Percentiles rank a stretch among this genome's conserved stretches.
These are phyloP conservation scores for Thymelicus sylvestris DNA, from an alignment of 2,888 invertebrate genomes.

Conservation along the genomic window DNA sequence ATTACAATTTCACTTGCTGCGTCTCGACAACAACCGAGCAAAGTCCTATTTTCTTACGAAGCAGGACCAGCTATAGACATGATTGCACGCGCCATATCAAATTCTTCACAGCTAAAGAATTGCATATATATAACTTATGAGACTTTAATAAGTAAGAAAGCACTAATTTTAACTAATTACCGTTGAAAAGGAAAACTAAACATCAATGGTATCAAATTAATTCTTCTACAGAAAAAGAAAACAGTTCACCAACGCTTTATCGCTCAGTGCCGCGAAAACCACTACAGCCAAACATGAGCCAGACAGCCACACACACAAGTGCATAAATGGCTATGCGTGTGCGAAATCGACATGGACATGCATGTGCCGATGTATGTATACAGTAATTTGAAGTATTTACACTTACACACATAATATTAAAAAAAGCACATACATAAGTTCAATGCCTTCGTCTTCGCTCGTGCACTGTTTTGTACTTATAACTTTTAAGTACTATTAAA, in stretches of 20 bases:
- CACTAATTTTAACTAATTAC: conserved; percentile 41
- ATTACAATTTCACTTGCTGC: conserved; percentile 59
- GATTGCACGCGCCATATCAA: conserved; percentile 77
- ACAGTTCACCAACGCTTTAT: conserved; percentile 62
- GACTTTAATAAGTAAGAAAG: background rate
- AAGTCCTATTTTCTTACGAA: conserved; percentile 75
- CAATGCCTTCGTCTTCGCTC: conserved; percentile 36
- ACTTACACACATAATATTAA: too few relatives aligned
- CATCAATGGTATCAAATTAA: conserved; percentile 46
- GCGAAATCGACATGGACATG: conserved; percentile 9
- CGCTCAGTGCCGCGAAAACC: conserved; percentile 71
- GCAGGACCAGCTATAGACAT: conserved; percentile 62
- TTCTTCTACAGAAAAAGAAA: conserved; percentile 57
- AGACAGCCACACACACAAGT: background rate
- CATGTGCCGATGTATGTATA: background rate
- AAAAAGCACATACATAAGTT: conserved; percentile 32
- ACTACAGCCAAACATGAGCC: conserved; percentile 40
- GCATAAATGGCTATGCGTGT: conserved; percentile 30
- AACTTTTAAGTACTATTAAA: too few relatives aligned
- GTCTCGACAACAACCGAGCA: conserved; percentile 61
- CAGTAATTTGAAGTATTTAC: background rate
- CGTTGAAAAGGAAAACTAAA: conserved; percentile 50
- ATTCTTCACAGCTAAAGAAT: conserved; percentile 46
- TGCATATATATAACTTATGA: background rate
- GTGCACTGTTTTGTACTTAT: conserved; percentile 7